phyloP scores from a whole-genome alignment of 2,797 vertebrate genomes.

The Gymnoscopelus braueri region DNA sequence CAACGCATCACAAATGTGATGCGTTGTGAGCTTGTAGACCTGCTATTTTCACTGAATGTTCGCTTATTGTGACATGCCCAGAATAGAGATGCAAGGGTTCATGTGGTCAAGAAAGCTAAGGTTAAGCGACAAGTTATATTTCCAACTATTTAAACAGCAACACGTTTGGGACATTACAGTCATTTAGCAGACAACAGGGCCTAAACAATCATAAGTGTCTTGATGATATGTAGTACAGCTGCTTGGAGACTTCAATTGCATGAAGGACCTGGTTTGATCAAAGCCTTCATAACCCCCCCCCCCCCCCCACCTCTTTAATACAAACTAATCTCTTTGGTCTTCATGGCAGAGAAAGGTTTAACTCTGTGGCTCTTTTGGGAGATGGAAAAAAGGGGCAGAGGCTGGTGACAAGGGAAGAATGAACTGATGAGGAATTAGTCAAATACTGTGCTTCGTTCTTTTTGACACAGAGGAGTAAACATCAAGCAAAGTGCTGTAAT shows the following conservation, averaged over 20 bases:
- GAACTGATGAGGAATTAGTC: neutral
- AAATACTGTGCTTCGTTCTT: neutral
- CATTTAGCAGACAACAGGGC: too few species aligned
- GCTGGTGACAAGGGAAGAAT: neutral
- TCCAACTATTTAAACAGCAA: neutral
- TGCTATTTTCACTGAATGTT: too few species aligned
- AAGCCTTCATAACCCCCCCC: neutral
- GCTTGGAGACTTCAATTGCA: conserved; percentile 12
- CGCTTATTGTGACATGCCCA: too few species aligned
- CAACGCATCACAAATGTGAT: too few species aligned
- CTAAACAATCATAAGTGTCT: neutral
- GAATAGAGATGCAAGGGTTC: too few species aligned
- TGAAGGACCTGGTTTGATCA: conserved; percentile 17
- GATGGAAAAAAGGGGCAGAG: neutral
- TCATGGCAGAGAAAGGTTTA: conserved; percentile 4
- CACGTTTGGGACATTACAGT: neutral
- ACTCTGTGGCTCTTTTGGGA: neutral
- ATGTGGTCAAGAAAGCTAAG: conserved; percentile 25
- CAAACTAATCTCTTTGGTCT: conserved; percentile 24
- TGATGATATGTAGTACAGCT: neutral
- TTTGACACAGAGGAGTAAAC: neutral
- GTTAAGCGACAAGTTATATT: neutral
- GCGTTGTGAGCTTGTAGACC: too few species aligned
- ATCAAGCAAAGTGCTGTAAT: neutral
- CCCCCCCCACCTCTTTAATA: neutral